These are phyloP conservation scores for Leucoraja ocellata DNA, from an alignment of 2,797 vertebrate genomes.

Conservation along the genomic window DNA sequence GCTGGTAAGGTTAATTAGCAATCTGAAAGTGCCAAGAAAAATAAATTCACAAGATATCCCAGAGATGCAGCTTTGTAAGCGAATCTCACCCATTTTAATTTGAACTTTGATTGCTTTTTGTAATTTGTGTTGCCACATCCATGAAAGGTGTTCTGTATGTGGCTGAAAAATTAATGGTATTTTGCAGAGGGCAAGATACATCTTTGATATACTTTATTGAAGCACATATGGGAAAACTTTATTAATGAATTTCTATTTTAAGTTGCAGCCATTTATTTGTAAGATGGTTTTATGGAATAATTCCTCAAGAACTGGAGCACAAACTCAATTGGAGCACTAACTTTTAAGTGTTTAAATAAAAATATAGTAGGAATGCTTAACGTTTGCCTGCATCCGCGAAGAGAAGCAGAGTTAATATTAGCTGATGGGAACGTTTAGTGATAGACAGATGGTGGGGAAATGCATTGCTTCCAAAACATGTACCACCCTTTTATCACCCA, in stretches of 20 bases:
- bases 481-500: no score
- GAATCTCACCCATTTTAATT: background rate
- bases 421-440: no score
- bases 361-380: no score
- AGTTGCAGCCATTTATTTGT: background rate
- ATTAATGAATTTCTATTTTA: background rate
- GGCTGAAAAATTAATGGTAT: background rate
- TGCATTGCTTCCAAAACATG: no score
- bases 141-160: background rate
- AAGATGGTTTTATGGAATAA: background rate
- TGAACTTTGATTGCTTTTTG: background rate
- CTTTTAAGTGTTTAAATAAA: background rate
- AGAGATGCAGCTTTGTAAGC: background rate
- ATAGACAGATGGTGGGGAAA: no score
- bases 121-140: background rate
- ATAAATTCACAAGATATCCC: background rate
- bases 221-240: background rate
- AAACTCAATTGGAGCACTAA: background rate
- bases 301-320: background rate
- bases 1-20: background rate
- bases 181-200: background rate
- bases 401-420: no score
- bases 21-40: background rate
- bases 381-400: no score
- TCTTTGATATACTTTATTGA: background rate